Evolutionary conservation across 2,797 vertebrate species (phyloP).

Genomic region (Odontamblyopus rebecca): DNA sequence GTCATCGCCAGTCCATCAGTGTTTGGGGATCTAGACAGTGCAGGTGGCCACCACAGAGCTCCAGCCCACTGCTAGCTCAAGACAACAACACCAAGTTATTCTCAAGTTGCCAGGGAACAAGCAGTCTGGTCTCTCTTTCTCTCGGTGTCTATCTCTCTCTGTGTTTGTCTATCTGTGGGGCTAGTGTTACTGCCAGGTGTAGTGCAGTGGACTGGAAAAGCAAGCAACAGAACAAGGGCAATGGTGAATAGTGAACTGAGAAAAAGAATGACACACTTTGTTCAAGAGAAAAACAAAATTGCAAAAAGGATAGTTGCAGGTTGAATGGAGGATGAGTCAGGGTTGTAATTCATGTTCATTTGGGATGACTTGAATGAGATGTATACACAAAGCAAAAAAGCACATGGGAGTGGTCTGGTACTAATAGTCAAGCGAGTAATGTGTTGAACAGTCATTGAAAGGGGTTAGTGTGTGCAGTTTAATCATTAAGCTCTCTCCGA

Average conservation of each 20-base stretch:
- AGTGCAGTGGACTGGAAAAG: slow-evolving; percentile 7
- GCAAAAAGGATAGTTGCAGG: not conserved
- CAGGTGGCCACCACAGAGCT: slow-evolving; percentile 69
- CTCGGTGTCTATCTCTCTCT: not conserved
- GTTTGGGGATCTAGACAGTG: slow-evolving; percentile 68
- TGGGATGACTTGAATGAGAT: not conserved
- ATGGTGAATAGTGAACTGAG: not conserved
- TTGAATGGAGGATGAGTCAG: not conserved
- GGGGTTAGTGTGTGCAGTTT: not conserved
- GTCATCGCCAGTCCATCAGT: slow-evolving; percentile 54
- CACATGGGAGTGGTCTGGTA: not conserved
- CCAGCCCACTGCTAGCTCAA: slow-evolving; percentile 66
- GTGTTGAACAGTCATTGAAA: not conserved
- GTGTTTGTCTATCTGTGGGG: slow-evolving; percentile 9
- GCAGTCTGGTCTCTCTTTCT: slow-evolving; percentile 11
- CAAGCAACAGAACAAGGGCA: not conserved
- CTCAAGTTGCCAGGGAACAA: slow-evolving; percentile 28
- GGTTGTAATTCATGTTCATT: not conserved
- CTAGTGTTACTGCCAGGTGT: slow-evolving; percentile 14
- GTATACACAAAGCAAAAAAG: not conserved
- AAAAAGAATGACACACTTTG: not conserved
- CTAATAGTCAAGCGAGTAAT: not conserved
- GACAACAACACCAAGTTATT: slow-evolving; percentile 54
- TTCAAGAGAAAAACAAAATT: not conserved
- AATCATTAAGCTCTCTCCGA: not conserved